Evolutionary conservation across 2,797 vertebrate species (phyloP).

Genomic region (Catharus ustulatus): DNA sequence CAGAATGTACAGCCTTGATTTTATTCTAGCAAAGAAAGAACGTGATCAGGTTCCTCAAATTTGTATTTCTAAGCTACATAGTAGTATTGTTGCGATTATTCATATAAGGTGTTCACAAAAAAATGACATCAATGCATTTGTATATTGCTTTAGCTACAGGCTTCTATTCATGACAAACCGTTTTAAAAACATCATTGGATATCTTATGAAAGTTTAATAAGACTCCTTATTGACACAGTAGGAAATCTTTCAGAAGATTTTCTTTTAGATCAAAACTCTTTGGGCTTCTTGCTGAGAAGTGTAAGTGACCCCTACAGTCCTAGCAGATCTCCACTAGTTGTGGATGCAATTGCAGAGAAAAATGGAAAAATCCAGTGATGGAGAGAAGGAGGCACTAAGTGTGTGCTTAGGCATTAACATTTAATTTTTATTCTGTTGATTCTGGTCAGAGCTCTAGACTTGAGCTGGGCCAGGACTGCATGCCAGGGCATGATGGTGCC

Average conservation of each 20-base stretch:
- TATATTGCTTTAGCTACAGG: conserved; percentile 58
- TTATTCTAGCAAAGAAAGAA: background rate
- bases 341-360: background rate
- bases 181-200: conserved; percentile 50
- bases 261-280: conserved; percentile 50
- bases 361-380: background rate
- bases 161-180: conserved; percentile 44
- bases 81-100: background rate
- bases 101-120: conserved; percentile 7
- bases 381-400: background rate
- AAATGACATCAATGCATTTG: conserved; percentile 25
- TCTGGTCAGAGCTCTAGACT: background rate
- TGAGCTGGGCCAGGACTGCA: background rate
- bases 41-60: background rate
- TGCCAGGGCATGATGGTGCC: background rate
- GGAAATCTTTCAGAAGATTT: conserved; percentile 45
- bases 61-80: background rate
- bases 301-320: background rate
- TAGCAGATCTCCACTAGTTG: background rate
- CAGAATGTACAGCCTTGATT: background rate
- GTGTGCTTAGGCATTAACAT: background rate
- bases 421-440: conserved; percentile 17
- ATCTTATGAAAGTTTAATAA: conserved; percentile 59
- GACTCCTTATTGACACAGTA: conserved; percentile 29
- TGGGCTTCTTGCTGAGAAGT: conserved; percentile 30